These are phyloP conservation scores for Sebastolobus alascanus DNA, from an alignment of 2,797 vertebrate genomes.

Conservation along the genomic window DNA sequence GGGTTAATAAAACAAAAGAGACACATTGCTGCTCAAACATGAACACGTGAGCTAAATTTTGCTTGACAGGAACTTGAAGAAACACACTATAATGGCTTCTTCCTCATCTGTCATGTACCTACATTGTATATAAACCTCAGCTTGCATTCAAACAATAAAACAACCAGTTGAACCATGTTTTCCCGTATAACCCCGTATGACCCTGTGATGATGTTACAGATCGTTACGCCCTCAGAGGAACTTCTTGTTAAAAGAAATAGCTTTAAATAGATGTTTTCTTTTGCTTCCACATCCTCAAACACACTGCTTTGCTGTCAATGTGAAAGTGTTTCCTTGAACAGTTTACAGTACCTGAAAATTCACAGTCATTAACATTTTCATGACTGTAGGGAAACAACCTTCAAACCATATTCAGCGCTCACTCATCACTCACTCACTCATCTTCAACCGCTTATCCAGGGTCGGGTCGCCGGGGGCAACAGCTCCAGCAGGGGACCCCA, in stretches of 20 bases:
- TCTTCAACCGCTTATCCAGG: too few relatives aligned
- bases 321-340: background rate
- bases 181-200: too few relatives aligned
- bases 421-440: too few relatives aligned
- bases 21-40: background rate
- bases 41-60: background rate
- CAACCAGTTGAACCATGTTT: background rate
- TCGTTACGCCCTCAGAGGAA: constrained; percentile 11
- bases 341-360: background rate
- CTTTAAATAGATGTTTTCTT: constrained; percentile 16
- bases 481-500: too few relatives aligned
- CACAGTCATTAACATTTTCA: background rate
- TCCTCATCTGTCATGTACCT: background rate
- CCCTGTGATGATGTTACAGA: background rate
- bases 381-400: background rate
- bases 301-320: background rate
- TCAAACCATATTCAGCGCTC: background rate
- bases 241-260: constrained; percentile 8
- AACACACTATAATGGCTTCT: background rate
- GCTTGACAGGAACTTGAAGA: background rate
- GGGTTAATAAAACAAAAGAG: constrained; percentile 25
- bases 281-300: constrained; percentile 40
- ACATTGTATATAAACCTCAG: background rate
- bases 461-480: too few relatives aligned
- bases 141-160: background rate